Percentiles rank a stretch among this genome's conserved stretches.
Evolutionary conservation across 2,888 invertebrate genomes (phyloP).

Genomic region (Plebejus anna): DNA sequence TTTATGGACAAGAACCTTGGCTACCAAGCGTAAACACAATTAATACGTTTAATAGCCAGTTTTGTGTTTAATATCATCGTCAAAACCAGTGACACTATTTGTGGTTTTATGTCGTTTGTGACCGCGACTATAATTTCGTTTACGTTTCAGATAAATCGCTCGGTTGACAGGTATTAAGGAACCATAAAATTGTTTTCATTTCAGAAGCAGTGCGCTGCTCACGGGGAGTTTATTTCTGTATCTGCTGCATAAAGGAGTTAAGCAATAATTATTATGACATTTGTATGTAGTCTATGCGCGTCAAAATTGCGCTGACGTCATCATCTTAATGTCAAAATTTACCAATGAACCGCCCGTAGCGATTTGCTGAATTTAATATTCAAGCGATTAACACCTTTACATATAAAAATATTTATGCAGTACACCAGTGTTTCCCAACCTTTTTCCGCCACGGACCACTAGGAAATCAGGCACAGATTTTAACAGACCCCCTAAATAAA

Average conservation of each 20-base stretch:
- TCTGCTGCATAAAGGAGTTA: slow-evolving; percentile 37
- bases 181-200: slow-evolving; percentile 34
- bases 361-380: too few relatives aligned
- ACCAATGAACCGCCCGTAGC: too few relatives aligned
- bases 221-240: slow-evolving; percentile 50
- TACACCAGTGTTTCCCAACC: too few relatives aligned
- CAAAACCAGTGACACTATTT: neutral
- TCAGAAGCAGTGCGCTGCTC: slow-evolving; percentile 62
- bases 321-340: too few relatives aligned
- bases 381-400: too few relatives aligned
- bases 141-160: neutral
- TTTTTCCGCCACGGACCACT: too few relatives aligned
- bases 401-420: too few relatives aligned
- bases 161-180: slow-evolving; percentile 13
- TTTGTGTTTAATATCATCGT: neutral
- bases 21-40: neutral
- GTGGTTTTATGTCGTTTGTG: neutral
- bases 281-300: too few relatives aligned
- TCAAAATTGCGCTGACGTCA: too few relatives aligned
- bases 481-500: too few relatives aligned
- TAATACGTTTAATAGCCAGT: neutral
- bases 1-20: too few relatives aligned
- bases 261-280: neutral
- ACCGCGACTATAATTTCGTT: neutral
- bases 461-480: too few relatives aligned